A percentile compares a stretch with the other conserved stretches of the same genome.
These are phyloP conservation scores for Anarhynchus alexandrinus DNA, from an alignment of 2,113 vertebrate genomes.

Conservation along the genomic window DNA sequence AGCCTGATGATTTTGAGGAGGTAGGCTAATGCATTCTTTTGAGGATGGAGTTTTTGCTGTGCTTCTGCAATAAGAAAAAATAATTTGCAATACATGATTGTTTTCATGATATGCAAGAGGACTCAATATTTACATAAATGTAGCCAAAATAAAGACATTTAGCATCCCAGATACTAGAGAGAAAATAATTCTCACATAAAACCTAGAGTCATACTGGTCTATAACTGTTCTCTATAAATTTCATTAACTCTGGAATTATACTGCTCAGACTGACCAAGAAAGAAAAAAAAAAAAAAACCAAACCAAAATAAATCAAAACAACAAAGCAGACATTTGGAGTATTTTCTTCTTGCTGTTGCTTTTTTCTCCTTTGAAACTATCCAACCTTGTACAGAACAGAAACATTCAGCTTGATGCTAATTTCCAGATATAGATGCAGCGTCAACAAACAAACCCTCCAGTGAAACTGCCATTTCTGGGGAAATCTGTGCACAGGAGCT, in stretches of 20 bases:
- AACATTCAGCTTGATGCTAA: slow-evolving; percentile 26
- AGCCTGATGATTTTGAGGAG: neutral
- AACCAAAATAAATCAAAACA: neutral
- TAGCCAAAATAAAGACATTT: neutral
- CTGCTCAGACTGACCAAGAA: neutral
- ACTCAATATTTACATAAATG: neutral
- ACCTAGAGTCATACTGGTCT: neutral
- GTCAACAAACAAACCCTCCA: slow-evolving; percentile 27
- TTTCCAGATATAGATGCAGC: neutral
- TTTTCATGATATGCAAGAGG: neutral
- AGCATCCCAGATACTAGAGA: neutral
- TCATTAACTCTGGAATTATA: neutral
- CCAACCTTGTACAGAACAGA: neutral
- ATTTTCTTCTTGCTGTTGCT: neutral
- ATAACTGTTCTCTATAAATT: neutral
- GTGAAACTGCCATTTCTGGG: slow-evolving; percentile 9
- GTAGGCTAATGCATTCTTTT: neutral
- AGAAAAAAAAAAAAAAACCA: neutral
- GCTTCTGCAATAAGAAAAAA: neutral
- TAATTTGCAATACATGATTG: neutral
- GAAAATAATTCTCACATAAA: neutral
- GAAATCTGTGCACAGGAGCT: neutral
- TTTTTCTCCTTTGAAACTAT: neutral
- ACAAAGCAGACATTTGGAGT: neutral
- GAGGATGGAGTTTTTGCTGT: neutral